phyloP scores from a whole-genome alignment of 2,113 vertebrate species.

The Larimichthys polyactis region DNA sequence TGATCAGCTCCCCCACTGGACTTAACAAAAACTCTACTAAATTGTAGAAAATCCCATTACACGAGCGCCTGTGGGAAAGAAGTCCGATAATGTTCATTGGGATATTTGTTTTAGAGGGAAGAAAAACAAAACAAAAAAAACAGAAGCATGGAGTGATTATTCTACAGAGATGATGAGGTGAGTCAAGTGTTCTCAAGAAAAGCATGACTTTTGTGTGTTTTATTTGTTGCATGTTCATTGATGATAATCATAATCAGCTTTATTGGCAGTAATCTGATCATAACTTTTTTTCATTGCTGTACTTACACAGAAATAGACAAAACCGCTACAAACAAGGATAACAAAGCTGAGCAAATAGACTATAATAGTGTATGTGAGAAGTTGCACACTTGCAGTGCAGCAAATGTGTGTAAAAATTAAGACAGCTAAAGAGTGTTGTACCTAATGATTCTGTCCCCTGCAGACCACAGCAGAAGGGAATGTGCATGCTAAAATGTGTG shows the following conservation, averaged over 20 bases:
- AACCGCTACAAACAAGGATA: no score
- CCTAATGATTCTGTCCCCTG: neutral
- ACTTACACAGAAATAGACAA: no score
- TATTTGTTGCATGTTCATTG: neutral
- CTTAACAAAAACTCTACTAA: constrained; percentile 55
- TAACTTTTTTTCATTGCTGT: no score
- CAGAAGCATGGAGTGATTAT: constrained; percentile 6
- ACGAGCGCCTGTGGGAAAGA: neutral
- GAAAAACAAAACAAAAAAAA: constrained; percentile 1
- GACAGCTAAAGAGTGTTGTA: neutral
- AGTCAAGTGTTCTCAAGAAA: neutral
- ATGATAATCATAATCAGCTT: neutral
- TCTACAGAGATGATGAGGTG: no score
- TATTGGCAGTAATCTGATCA: no score
- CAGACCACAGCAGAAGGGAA: neutral
- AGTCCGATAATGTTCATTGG: constrained; percentile 25
- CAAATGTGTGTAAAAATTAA: neutral
- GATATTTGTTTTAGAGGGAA: constrained; percentile 25
- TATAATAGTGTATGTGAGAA: no score
- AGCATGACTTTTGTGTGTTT: neutral
- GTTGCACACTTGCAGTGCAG: neutral
- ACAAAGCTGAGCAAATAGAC: no score
- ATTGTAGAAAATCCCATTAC: constrained; percentile 41
- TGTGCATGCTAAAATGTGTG: neutral
- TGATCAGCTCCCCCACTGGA: constrained; percentile 46